A percentile compares a stretch with the other conserved stretches of the same genome.
These are phyloP conservation scores for Augochlorella aurata DNA, from an alignment of 2,888 invertebrate species.

Conservation along the genomic window DNA sequence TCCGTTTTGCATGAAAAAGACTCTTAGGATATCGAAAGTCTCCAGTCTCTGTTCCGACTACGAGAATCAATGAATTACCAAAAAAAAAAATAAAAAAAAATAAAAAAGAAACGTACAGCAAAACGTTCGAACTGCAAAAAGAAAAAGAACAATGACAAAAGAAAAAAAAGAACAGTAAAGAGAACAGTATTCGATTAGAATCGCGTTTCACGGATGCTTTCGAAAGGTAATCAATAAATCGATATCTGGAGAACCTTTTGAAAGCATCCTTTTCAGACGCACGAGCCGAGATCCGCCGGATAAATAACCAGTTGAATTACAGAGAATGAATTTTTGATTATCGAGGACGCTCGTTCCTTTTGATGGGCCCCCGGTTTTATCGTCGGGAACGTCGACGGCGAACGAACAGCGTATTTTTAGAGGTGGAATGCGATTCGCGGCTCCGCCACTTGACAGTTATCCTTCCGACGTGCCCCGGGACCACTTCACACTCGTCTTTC, in stretches of 20 bases:
- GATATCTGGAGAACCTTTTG: conserved; percentile 77
- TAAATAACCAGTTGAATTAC: conserved; percentile 5
- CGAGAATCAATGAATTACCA: background rate
- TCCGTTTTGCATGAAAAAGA: conserved; percentile 20
- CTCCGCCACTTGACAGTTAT: conserved; percentile 35
- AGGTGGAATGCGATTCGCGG: conserved; percentile 32
- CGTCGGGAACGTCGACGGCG: conserved; percentile 16
- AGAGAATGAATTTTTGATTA: conserved; percentile 8
- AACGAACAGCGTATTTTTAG: conserved; percentile 42
- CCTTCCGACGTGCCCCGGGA: conserved; percentile 43
- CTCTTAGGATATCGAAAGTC: conserved; percentile 32
- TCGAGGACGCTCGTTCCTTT: conserved; percentile 11
- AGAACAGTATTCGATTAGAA: conserved; percentile 13
- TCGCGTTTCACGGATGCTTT: conserved; percentile 76
- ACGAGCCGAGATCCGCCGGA: background rate
- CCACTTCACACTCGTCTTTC: conserved; percentile 41
- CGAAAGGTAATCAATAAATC: conserved; percentile 78
- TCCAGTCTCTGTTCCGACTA: conserved; percentile 8
- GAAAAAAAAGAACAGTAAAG: background rate
- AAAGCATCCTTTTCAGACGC: conserved; percentile 76
- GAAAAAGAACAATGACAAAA: too few relatives aligned
- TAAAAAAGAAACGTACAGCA: background rate
- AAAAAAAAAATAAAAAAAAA: background rate
- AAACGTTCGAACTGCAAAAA: background rate
- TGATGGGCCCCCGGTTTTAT: conserved; percentile 23